Conservation (phyloP, 1,140 invertebrate genomes). For the Zaprionus vittiger region DNA sequence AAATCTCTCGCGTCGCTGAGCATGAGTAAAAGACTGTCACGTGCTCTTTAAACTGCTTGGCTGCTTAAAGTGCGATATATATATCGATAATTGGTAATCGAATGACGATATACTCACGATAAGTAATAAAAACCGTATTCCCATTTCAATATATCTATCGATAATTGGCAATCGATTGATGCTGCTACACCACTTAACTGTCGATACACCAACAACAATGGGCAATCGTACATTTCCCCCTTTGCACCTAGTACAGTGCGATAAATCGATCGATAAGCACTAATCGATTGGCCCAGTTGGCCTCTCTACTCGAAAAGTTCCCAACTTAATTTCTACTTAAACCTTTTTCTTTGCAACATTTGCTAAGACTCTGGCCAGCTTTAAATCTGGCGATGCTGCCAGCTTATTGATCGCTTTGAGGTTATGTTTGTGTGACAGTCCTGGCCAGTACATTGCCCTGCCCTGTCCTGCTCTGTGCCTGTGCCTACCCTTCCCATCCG, state of each 20-base stretch:
- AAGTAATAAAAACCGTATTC: not conserved
- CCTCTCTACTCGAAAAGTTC: no score
- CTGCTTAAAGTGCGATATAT: not conserved
- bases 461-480: no score
- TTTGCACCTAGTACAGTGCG: no score
- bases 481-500: no score
- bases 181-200: no score
- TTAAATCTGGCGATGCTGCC: not conserved
- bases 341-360: not conserved
- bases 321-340: not conserved
- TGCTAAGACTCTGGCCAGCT: not conserved
- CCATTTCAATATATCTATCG: not conserved
- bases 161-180: not conserved
- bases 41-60: slow-evolving; percentile 13
- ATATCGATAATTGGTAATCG: not conserved
- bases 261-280: no score
- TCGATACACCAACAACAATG: not conserved
- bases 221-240: no score
- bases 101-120: not conserved
- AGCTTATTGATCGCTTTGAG: slow-evolving; percentile 38
- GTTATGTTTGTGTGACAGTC: slow-evolving; percentile 22
- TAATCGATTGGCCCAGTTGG: no score
- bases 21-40: slow-evolving; percentile 31
- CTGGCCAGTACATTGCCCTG: slow-evolving; percentile 39
- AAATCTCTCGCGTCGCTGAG: slow-evolving; percentile 27